Evolutionary conservation across 2,113 vertebrate genomes (phyloP).

Genomic region (Felis catus): DNA sequence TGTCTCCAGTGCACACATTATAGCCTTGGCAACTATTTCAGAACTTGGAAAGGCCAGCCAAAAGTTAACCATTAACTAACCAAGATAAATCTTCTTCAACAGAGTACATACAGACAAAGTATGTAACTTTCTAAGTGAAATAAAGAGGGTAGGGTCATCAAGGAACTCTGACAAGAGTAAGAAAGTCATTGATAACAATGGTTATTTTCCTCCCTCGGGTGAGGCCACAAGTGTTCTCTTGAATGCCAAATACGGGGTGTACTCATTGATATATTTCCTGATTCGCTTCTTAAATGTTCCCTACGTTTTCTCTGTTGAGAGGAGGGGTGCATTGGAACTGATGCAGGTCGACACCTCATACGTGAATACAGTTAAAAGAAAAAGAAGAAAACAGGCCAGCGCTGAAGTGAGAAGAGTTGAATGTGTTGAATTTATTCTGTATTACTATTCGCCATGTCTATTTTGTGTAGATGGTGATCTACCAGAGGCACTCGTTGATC

Average conservation of each 20-base stretch:
- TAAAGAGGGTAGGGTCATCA: background rate
- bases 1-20: background rate
- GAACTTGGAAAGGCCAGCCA: background rate
- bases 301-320: background rate
- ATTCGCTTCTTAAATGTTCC: background rate
- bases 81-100: background rate
- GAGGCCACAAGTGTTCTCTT: background rate
- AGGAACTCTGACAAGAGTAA: background rate
- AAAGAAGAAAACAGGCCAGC: background rate
- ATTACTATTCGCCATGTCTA: background rate
- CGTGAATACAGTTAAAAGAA: background rate
- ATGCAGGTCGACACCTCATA: background rate
- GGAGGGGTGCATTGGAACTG: background rate
- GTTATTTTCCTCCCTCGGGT: background rate
- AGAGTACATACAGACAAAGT: background rate
- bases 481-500: background rate
- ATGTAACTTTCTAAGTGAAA: background rate
- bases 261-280: background rate
- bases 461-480: background rate
- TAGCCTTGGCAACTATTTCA: background rate
- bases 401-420: background rate
- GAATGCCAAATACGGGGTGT: background rate
- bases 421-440: background rate
- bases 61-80: conserved; percentile 3
- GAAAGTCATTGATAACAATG: background rate